Base-by-base conservation (phyloP, 2,113 vertebrate species). In the Theristicus caerulescens region DNA sequence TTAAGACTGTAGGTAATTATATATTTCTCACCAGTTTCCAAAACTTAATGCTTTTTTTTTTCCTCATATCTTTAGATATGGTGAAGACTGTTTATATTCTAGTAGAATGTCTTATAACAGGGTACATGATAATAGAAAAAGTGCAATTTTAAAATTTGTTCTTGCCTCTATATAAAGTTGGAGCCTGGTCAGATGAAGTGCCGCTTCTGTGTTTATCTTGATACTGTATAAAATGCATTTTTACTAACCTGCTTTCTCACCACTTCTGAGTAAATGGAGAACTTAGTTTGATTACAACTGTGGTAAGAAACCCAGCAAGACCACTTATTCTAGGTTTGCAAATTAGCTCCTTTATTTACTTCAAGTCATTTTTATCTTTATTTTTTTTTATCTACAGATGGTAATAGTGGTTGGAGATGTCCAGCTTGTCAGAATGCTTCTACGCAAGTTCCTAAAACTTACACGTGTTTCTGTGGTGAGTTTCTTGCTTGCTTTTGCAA, bases 391-490 rank as follows among this genome's bases (percentile, higher is more conserved):
- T 91, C 80, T 69, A 70, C 97, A 99, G 99, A 99, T 97, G 98
- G 98, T 52, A 98, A 98, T 87, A 99, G 98, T 47, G 99, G 99
- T 90, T 99, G 99, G 99, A 98, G 99, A 67, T 99, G 99, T 97
- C 99, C 99, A 54, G 99, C 99, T 74, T 99, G 99, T 97, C 99
- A 99, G 97, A 99, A 99, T 88, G 99, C 99, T 84, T 97, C 98
- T 40, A 96, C 95, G 3, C 98, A 99, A 93, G 98, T 98, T 82
- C 99, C 99, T 17, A 98, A 98, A 83, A 97, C 94, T 93, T 99
- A 99, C 74, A 98, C 97, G 93, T 99, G 99, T 98, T 99, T 99
- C 97, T 99, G 99, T 98, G 99, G 99, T 99, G 97, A 98, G 99
- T 98, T 73, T 90, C 66, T 46, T 89, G 93, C 61, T 47, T 38